Conservation (phyloP, 2,113 vertebrate genomes). For the Oxygymnocypris stewartii region DNA sequence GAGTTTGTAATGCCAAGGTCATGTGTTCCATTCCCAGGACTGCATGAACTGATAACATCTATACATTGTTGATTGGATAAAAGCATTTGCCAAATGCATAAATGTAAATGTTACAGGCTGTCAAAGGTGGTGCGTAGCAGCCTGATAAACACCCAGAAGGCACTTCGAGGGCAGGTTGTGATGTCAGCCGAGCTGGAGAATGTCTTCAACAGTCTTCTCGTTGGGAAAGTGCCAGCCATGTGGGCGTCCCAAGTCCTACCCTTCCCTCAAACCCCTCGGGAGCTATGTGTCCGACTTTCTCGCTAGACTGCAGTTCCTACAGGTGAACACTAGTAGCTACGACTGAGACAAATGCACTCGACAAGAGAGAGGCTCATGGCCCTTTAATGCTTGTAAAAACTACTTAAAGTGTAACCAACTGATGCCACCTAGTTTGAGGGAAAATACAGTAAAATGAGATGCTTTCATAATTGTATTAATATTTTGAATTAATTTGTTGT, state of each 20-base stretch:
- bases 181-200: constrained; percentile 92
- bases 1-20: neutral
- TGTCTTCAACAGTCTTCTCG: constrained; percentile 86
- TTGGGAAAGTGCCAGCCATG: constrained; percentile 85
- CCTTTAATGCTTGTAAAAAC: neutral
- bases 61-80: neutral
- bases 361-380: neutral
- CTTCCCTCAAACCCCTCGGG: constrained; percentile 87
- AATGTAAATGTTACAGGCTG: constrained; percentile 71
- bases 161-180: constrained; percentile 88
- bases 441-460: neutral
- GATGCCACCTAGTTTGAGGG: neutral
- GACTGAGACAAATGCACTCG: neutral
- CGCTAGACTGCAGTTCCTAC: constrained; percentile 82
- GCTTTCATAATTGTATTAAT: neutral
- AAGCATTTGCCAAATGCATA: too few species aligned
- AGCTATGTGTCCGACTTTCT: constrained; percentile 86
- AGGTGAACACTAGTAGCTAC: constrained; percentile 73
- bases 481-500: neutral
- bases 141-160: constrained; percentile 82
- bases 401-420: neutral
- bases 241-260: constrained; percentile 93
- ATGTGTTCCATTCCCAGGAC: neutral
- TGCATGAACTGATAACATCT: neutral
- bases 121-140: constrained; percentile 82